Evolutionary conservation across 2,888 invertebrate species (phyloP), one percentile per base, ranked within the genome.

Genomic region (Acrobasis repandana): DNA sequence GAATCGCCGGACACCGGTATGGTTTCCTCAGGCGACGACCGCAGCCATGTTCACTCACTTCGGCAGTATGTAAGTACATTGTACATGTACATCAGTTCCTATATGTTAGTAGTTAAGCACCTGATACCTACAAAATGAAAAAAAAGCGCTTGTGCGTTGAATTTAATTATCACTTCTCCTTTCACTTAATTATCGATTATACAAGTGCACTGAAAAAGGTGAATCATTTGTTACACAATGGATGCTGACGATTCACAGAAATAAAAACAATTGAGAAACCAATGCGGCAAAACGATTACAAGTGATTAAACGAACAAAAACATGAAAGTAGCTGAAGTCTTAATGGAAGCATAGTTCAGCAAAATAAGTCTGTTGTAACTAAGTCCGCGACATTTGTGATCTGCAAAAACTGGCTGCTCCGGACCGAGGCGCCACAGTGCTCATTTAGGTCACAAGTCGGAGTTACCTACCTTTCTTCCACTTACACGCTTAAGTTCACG

Each of bases 11-110:
- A 74, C 74, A 72, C 67, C 70, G 67, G 65, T 86, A 83, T 69
- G 90, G 90, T 83, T 90, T 90, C 88, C 81, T 76, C 69, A 74
- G 67, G 56, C 56, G 71, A 72, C 75, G 76, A 84, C 87, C 85
- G 76, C 81, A 82, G 65, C 71, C 65, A 70, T 67, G 73, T 69
- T 68, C 64, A 59, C 46, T 51, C 15, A 58, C 59, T 60, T 52
- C 10, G 48, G 38, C 16, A 18, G 48, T 18, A 9, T 28, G 28
- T 28, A 28, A 6, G 6, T n/a, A n/a, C n/a, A n/a, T n/a, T 5
- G 28, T 28, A 28, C 28, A 4, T n/a, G n/a, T 48, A 43, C 43
- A 6, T 28, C 28, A 28, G n/a, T 8, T n/a, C 16, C 15, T 36
- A 9, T 52, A 36, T 43, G 43, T 43, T 43, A 14, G 43, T 43